These are phyloP conservation scores for Porites australiensis DNA, from an alignment of 64 coral and sea anemone species.

Conservation along the genomic window DNA sequence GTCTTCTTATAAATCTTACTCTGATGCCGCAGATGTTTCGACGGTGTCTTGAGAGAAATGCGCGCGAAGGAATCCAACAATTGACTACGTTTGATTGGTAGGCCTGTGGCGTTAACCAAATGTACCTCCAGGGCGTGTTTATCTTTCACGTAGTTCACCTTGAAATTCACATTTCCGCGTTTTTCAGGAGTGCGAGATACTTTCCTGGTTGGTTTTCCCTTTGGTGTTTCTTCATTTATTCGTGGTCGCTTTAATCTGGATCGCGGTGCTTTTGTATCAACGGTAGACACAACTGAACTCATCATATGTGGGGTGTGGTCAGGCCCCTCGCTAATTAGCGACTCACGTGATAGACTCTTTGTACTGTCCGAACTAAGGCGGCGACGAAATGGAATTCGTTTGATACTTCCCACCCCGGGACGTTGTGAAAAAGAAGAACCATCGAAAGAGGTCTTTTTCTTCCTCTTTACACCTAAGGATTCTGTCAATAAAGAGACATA, in stretches of 20 bases:
- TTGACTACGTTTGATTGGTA: slow-evolving; percentile 65
- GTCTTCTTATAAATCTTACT: slow-evolving; percentile 86
- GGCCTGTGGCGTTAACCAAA: slow-evolving; percentile 78
- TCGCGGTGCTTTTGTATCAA: neutral
- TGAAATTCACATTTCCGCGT: slow-evolving; percentile 51
- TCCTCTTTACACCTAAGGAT: too few relatives aligned
- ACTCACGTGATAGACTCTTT: slow-evolving; percentile 4
- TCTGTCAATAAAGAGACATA: too few relatives aligned
- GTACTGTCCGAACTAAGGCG: neutral
- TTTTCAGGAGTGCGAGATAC: slow-evolving; percentile 4
- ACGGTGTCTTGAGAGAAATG: slow-evolving; percentile 55
- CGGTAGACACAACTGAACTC: slow-evolving; percentile 12
- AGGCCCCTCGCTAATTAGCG: neutral
- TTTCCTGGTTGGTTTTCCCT: neutral
- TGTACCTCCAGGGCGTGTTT: slow-evolving; percentile 67
- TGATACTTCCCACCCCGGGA: neutral
- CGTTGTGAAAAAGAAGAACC: neutral
- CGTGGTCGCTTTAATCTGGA: neutral
- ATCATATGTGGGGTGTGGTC: slow-evolving; percentile 6
- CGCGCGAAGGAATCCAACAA: slow-evolving; percentile 78
- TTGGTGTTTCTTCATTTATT: neutral
- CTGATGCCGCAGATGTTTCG: slow-evolving; percentile 66
- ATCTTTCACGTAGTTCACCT: slow-evolving; percentile 53
- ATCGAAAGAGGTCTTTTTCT: neutral
- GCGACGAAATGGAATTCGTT: too few relatives aligned